A percentile compares a stretch with the other conserved stretches of the same genome.
Evolutionary conservation across 2,888 invertebrate species (phyloP).

Genomic region (Acanthosepion pharaonis): DNA sequence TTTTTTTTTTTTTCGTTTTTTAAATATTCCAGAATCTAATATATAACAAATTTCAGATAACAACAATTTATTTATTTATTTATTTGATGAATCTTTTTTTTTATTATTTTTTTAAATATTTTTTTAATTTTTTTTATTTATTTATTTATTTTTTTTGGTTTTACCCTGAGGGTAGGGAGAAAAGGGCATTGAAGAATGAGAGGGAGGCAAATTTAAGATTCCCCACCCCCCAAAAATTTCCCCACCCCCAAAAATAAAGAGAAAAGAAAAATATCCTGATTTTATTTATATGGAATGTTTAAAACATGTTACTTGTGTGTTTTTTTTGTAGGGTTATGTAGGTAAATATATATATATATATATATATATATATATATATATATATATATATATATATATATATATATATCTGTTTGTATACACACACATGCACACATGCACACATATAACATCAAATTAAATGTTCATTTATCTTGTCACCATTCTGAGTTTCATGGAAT

Average conservation of each 20-base stretch:
- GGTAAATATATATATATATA: too few species aligned
- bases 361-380: too few species aligned
- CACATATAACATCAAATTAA: too few species aligned
- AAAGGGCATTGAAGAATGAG: background rate
- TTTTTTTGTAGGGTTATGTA: background rate
- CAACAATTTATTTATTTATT: background rate
- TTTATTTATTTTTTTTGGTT: background rate
- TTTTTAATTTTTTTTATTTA: background rate
- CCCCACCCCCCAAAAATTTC: too few species aligned
- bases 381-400: background rate
- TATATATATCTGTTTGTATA: too few species aligned
- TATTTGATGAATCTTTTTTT: background rate
- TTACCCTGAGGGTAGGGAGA: too few species aligned
- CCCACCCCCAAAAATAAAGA: background rate
- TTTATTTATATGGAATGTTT: background rate
- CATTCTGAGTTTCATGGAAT: too few species aligned
- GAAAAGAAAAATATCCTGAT: background rate
- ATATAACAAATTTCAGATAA: conserved; percentile 43
- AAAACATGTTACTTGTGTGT: background rate
- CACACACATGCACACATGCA: too few species aligned
- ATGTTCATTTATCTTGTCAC: too few species aligned
- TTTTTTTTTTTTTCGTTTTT: background rate
- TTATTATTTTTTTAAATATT: background rate
- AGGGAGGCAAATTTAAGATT: too few species aligned
- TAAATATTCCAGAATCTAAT: conserved; percentile 42